A percentile compares a stretch with the other conserved stretches of the same genome.
Conservation (phyloP, 2,797 vertebrate genomes). For the Rhadinocentrus ornatus region DNA sequence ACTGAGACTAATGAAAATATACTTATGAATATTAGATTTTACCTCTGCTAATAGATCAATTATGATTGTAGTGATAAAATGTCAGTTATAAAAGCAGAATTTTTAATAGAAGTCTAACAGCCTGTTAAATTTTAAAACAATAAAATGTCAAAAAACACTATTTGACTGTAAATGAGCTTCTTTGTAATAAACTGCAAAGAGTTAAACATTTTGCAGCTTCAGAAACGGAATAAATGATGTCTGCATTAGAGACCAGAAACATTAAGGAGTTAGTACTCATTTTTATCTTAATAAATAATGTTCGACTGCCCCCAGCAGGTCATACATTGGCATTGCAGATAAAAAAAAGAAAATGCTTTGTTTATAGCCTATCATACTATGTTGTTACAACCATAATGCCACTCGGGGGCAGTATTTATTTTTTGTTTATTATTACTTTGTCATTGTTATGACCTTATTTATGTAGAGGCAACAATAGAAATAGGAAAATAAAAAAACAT, state of each 20-base stretch:
- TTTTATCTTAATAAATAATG: background rate
- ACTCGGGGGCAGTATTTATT: constrained; percentile 37
- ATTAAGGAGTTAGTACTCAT: background rate
- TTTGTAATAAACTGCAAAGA: background rate
- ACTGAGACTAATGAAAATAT: no score
- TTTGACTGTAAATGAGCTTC: background rate
- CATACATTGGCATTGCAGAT: background rate
- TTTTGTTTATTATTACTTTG: background rate
- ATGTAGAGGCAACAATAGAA: background rate
- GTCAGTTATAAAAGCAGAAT: background rate
- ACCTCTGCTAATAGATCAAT: no score
- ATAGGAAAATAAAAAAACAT: background rate
- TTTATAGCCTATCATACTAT: background rate
- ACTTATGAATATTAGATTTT: no score
- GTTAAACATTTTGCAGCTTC: background rate
- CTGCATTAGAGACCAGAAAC: background rate
- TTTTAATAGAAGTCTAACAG: background rate
- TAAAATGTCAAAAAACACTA: background rate
- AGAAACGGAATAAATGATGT: background rate
- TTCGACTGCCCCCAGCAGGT: background rate
- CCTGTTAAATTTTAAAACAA: background rate
- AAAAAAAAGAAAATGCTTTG: background rate
- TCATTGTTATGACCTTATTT: background rate
- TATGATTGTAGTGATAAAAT: no score
- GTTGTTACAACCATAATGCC: constrained; percentile 6